Evolutionary conservation across 2,797 vertebrate genomes (phyloP).

Genomic region (Gallirallus australis): DNA sequence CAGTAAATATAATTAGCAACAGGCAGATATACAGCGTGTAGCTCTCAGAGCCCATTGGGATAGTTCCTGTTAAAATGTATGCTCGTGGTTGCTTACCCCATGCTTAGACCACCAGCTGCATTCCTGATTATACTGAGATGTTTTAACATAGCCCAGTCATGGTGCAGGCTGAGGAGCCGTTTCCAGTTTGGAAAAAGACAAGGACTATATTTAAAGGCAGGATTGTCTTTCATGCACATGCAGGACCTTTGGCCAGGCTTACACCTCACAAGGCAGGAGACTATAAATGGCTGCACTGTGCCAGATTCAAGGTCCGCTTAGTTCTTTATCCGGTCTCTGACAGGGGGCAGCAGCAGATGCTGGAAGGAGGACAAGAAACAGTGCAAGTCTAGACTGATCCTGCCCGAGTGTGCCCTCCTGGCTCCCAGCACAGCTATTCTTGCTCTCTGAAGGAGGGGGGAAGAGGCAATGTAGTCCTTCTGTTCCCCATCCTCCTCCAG

Average conservation of each 20-base stretch:
- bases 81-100: not conserved
- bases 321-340: not conserved
- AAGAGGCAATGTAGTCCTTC: not conserved
- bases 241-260: not conserved
- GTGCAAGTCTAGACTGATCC: not conserved
- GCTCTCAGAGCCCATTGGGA: constrained; percentile 20
- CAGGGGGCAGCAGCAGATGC: not conserved
- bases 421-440: not conserved
- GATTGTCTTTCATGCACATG: not conserved
- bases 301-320: not conserved
- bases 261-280: not conserved
- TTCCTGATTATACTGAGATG: constrained; percentile 4
- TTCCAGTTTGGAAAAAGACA: constrained; percentile 9
- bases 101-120: not conserved
- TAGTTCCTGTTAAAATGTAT: constrained; percentile 17
- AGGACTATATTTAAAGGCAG: not conserved
- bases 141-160: constrained; percentile 25
- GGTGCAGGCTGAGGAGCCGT: not conserved
- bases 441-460: not conserved
- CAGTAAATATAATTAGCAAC: constrained; percentile 76
- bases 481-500: not conserved
- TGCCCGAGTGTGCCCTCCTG: not conserved
- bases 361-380: not conserved
- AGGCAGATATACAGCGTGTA: constrained; percentile 45
- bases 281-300: not conserved